phyloP scores from a whole-genome alignment of 1,140 invertebrate genomes.

The Lasioglossum baleicum region DNA sequence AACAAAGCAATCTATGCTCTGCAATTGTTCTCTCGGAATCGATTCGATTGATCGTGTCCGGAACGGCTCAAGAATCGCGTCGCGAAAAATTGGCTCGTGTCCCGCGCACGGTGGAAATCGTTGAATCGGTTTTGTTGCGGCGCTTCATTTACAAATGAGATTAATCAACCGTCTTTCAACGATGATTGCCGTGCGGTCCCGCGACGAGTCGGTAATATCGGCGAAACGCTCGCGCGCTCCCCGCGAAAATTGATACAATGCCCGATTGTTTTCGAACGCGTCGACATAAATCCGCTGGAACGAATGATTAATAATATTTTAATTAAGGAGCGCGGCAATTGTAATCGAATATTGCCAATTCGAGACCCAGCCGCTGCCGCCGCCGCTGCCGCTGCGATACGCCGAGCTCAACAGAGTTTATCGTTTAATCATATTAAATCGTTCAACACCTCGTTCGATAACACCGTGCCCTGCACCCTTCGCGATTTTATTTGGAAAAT shows the following conservation, averaged over 20 bases:
- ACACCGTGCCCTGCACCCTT: background rate
- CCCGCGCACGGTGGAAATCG: background rate
- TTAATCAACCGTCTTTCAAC: background rate
- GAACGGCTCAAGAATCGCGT: background rate
- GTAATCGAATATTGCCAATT: conserved; percentile 31
- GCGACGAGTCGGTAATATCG: background rate
- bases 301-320: conserved; percentile 36
- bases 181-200: background rate
- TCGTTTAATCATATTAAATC: conserved; percentile 3
- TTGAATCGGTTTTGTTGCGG: background rate
- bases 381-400: background rate
- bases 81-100: background rate
- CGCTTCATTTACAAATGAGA: background rate
- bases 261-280: conserved; percentile 8
- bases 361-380: too few species aligned
- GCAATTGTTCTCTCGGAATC: conserved; percentile 18
- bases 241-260: conserved; percentile 1
- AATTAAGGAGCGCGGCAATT: conserved; percentile 15
- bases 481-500: background rate
- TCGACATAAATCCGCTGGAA: background rate
- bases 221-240: too few species aligned
- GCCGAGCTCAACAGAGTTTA: background rate
- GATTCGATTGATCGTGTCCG: background rate
- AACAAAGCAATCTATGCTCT: conserved; percentile 28
- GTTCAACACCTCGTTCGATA: conserved; percentile 1